These are phyloP conservation scores for Calameuta idolon DNA, from an alignment of 2,888 invertebrate genomes.

Conservation along the genomic window DNA sequence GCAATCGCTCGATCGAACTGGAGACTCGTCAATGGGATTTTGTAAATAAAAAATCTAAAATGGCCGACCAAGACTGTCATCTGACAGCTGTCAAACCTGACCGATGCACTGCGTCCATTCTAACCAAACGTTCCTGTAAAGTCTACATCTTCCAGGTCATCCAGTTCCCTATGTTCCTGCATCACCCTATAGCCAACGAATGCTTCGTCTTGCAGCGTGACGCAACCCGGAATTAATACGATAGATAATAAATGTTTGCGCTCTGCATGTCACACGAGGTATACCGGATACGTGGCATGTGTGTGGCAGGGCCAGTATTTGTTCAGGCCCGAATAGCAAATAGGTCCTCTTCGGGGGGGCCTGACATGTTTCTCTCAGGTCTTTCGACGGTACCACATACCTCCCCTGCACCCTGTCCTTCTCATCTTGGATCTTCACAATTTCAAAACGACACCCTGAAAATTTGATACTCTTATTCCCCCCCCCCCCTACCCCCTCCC, in stretches of 20 bases:
- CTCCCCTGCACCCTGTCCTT: not conserved
- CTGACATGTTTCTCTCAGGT: not conserved
- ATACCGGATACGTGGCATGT: conserved; percentile 46
- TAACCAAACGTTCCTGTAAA: not conserved
- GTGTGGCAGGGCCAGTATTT: conserved; percentile 53
- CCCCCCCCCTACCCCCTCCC: not conserved
- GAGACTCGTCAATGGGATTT: not conserved
- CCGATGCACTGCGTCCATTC: not conserved
- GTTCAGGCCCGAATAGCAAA: conserved; percentile 54
- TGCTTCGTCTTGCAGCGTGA: not conserved
- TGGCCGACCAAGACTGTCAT: not conserved
- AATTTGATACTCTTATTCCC: not conserved
- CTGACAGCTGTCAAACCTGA: too few relatives aligned
- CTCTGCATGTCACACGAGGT: conserved; percentile 33
- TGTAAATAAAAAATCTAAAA: not conserved
- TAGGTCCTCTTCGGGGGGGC: conserved; percentile 26
- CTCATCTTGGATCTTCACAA: not conserved
- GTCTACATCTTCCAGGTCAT: not conserved
- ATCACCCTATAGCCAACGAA: not conserved
- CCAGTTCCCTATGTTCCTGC: not conserved
- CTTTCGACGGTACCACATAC: not conserved
- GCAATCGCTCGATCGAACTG: not conserved
- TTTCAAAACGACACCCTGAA: not conserved
- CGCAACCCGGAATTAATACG: conserved; percentile 38
- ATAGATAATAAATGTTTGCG: conserved; percentile 51